Percentiles rank a stretch among this genome's conserved stretches.
phyloP scores from a whole-genome alignment of 2,888 invertebrate genomes.

The Cheilosia urbana region DNA sequence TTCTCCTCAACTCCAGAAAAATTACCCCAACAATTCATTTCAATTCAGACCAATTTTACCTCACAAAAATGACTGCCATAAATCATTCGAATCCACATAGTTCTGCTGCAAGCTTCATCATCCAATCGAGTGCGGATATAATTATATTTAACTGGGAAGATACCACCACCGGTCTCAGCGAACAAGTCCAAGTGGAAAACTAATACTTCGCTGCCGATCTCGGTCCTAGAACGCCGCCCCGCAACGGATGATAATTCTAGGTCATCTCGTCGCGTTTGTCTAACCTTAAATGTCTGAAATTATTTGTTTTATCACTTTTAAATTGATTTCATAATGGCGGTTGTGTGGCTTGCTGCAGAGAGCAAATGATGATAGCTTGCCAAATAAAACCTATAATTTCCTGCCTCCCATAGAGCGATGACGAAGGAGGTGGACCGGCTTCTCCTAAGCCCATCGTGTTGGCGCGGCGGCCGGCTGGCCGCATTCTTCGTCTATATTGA shows the following conservation, averaged over 20 bases:
- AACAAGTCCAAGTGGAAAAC: conserved; percentile 34
- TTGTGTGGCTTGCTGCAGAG: conserved; percentile 5
- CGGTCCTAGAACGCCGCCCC: not conserved
- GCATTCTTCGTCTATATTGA: conserved; percentile 41
- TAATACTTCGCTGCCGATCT: not conserved
- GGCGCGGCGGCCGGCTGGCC: conserved; percentile 2
- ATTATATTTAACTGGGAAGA: conserved; percentile 18
- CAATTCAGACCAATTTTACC: conserved; percentile 1
- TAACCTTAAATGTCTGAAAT: conserved; percentile 63
- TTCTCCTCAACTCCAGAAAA: not conserved
- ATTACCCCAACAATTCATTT: conserved; percentile 11
- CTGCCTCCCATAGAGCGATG: conserved; percentile 30
- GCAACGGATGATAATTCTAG: conserved; percentile 36
- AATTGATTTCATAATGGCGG: conserved; percentile 69
- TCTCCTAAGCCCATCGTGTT: conserved; percentile 4
- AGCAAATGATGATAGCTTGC: conserved; percentile 67
- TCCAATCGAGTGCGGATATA: conserved; percentile 3
- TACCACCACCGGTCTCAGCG: not conserved
- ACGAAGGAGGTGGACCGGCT: conserved; percentile 21
- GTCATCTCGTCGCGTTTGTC: conserved; percentile 44
- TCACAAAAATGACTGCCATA: conserved; percentile 36
- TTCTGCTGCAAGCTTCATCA: not conserved
- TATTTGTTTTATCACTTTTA: conserved; percentile 74
- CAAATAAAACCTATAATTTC: conserved; percentile 72
- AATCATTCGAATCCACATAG: conserved; percentile 34